These are phyloP conservation scores for Sesia apiformis DNA, from an alignment of 2,888 invertebrate genomes.

Conservation along the genomic window DNA sequence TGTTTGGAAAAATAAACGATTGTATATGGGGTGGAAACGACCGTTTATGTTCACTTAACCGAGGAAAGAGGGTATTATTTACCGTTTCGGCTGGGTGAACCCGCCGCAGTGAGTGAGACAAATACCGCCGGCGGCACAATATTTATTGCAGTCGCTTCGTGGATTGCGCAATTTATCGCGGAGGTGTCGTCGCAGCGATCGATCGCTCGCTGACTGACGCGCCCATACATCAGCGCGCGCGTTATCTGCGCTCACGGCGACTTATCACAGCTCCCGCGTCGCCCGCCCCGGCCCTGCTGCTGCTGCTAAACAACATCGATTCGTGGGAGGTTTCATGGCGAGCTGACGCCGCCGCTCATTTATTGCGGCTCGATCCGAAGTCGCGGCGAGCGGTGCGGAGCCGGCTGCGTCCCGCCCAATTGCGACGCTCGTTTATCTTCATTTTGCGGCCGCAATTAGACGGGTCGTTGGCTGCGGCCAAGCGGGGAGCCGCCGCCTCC, in stretches of 20 bases:
- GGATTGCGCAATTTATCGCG: conserved; percentile 73
- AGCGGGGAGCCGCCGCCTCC: conserved; percentile 19
- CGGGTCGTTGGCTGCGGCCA: conserved; percentile 77
- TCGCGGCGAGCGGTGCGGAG: conserved; percentile 36
- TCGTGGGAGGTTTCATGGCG: conserved; percentile 19
- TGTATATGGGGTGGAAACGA: conserved; percentile 75
- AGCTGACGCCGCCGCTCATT: conserved; percentile 36
- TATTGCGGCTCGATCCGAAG: conserved; percentile 36
- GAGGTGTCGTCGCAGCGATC: conserved; percentile 68
- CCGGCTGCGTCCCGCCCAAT: conserved; percentile 70
- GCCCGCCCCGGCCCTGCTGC: conserved; percentile 9
- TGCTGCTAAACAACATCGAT: conserved; percentile 39
- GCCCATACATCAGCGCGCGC: conserved; percentile 62
- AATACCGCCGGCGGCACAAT: conserved; percentile 63
- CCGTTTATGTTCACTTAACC: conserved; percentile 75
- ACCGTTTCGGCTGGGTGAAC: conserved; percentile 72
- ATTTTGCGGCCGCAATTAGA: conserved; percentile 81
- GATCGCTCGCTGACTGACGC: conserved; percentile 64
- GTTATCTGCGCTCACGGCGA: conserved; percentile 69
- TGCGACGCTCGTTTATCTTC: conserved; percentile 81
- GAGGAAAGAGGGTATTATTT: conserved; percentile 74
- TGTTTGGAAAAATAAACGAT: conserved; percentile 72
- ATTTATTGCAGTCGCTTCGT: conserved; percentile 71
- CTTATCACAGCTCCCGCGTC: conserved; percentile 39
- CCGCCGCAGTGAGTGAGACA: conserved; percentile 71